phyloP scores from a whole-genome alignment of 23 tunicate genomes.

The Halocynthia aurantium region DNA sequence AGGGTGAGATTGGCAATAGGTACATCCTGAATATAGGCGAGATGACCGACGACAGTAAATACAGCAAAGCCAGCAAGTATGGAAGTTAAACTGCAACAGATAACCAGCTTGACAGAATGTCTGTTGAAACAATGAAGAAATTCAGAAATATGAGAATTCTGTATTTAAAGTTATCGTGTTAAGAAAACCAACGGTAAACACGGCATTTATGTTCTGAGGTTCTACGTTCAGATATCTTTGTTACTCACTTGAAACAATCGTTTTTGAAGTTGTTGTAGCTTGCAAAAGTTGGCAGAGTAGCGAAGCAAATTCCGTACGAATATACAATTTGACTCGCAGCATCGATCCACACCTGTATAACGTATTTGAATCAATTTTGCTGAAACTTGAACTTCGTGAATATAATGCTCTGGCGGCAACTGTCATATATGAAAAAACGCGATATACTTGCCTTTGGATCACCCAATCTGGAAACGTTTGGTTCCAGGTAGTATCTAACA shows the following conservation, averaged over 20 bases:
- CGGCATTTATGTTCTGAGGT: no score
- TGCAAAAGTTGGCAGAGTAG: conserved; percentile 19
- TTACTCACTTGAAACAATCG: conserved; percentile 27
- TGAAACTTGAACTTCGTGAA: neutral
- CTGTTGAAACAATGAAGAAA: conserved; percentile 1
- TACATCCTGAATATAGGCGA: conserved; percentile 22
- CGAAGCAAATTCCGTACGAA: conserved; percentile 30
- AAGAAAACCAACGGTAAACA: neutral
- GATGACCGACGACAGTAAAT: conserved; percentile 29
- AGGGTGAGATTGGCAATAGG: conserved; percentile 11
- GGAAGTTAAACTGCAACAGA: conserved; percentile 37
- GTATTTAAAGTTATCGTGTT: neutral
- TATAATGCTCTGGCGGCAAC: neutral
- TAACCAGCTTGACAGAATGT: conserved; percentile 22
- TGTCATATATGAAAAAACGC: neutral
- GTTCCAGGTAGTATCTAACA: conserved; percentile 24
- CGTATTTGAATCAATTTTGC: neutral
- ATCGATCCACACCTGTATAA: conserved; percentile 27
- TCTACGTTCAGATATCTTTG: neutral
- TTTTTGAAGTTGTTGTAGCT: conserved; percentile 20
- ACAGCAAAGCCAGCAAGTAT: conserved; percentile 34
- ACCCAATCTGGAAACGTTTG: conserved; percentile 30
- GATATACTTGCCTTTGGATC: conserved; percentile 29
- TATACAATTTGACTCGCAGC: conserved; percentile 28
- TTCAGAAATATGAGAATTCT: neutral